Evolutionary conservation across 2,888 invertebrate genomes (phyloP), one percentile per base, ranked within the genome.

Genomic region (Tillus elongatus): DNA sequence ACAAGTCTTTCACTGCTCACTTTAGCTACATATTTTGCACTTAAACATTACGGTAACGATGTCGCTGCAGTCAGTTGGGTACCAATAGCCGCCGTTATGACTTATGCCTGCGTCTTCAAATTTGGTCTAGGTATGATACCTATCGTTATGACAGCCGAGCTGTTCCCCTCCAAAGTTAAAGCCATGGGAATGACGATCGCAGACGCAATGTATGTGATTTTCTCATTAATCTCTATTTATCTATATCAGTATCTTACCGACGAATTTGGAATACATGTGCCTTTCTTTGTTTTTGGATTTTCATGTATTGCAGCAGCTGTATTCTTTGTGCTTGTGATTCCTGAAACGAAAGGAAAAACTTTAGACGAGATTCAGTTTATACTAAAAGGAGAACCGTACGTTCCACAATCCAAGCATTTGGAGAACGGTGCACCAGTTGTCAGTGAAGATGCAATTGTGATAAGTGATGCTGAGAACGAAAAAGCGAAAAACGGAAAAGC

Each of bases 111-210:
- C 2, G 50, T 53, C n/a, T 61, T 59, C 34, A 61, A 61, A 44
- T 47, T 57, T 15, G 63, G 64, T 2, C 44, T 62, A 9, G 64
- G 63, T 3, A 52, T 61, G 37, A 60, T 65, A 10, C 64, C 65
- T 1, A 63, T 64, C 15, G 60, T 65, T 2, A 50, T 64, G 41
- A 61, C 62, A 2, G 61, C 60, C 0, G 64, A 64, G 46, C 41
- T 64, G n/a, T 64, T 64, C 37, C 63, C 64, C 1, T 59, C 63
- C 3, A 59, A 55, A 30, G 57, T 64, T 3, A 64, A 64, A 48
- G 63, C 62, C 4, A 53, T 60, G 39, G 64, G 63, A 3, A 63
- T 64, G 62, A 61, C 64, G 0, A 36, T 61, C 16, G 53, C 63
- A 1, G 64, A 64, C 42, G 53, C 55, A 2, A 52, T 59, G 49